phyloP scores from a whole-genome alignment of 2,888 invertebrate genomes.

The Scaptomyza tumidula region DNA sequence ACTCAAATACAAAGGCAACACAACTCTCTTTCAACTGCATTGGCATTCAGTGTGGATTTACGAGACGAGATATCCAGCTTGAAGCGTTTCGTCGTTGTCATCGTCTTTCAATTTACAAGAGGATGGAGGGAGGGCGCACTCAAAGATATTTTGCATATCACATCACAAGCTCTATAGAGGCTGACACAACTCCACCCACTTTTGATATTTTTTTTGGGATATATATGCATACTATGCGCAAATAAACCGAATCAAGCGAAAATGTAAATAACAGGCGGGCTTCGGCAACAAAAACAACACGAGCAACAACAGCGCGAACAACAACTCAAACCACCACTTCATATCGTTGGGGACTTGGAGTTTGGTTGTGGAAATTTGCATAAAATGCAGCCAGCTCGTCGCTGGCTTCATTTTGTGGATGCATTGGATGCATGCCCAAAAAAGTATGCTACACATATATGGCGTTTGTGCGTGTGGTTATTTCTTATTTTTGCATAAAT shows the following conservation, averaged over 20 bases:
- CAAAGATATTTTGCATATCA: conserved; percentile 45
- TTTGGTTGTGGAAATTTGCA: conserved; percentile 59
- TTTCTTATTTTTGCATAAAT: conserved; percentile 81
- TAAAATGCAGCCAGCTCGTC: conserved; percentile 61
- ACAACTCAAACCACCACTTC: conserved; percentile 39
- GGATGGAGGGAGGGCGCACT: conserved; percentile 11
- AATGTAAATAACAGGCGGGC: conserved; percentile 78
- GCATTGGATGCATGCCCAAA: conserved; percentile 70
- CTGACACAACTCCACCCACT: not conserved
- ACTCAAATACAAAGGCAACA: conserved; percentile 11
- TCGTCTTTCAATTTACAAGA: conserved; percentile 69
- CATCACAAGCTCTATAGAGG: conserved; percentile 7
- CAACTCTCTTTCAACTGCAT: conserved; percentile 48
- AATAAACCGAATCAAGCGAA: conserved; percentile 78
- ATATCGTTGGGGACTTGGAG: conserved; percentile 45
- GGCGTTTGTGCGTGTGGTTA: conserved; percentile 54
- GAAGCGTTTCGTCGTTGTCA: conserved; percentile 61
- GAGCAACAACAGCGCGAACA: conserved; percentile 26
- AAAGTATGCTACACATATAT: conserved; percentile 65
- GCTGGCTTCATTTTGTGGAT: conserved; percentile 68
- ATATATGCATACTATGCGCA: conserved; percentile 53
- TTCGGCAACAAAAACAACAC: not conserved
- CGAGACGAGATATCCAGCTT: conserved; percentile 51
- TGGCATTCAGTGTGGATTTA: conserved; percentile 51
- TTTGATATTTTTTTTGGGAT: not conserved